Base-by-base conservation (phyloP, 2,797 vertebrate genomes). In the Danio kyathit region DNA sequence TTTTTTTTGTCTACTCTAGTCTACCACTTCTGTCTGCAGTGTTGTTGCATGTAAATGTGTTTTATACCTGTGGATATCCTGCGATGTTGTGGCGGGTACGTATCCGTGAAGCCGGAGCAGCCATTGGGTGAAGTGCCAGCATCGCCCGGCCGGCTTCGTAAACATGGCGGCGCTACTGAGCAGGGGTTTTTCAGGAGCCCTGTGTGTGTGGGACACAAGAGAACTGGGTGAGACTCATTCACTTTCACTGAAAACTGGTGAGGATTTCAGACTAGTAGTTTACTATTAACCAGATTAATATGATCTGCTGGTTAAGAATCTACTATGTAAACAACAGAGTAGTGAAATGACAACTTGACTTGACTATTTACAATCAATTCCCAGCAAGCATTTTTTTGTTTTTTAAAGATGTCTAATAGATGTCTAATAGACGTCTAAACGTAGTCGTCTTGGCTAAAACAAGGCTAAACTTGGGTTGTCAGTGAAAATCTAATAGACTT, bases 111-210 rank as follows among this genome's bases (percentile, higher is more conserved):
- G 80, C 88, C 84, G 16, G 85, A 85, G 82, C 87, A 89, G 70
- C 75, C 78, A 13, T 74, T 80, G 44, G 82, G 80, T 1, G 84
- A 87, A 82, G 69, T 66, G 80, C 70, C 81, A 70, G 17, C 41
- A 4, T 83, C 79, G 43, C 83, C 82, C 3, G 76, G 63, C 60
- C 78, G 73, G 75, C 88, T 81, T 76, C 87, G 79, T 76, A 86
- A 73, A 75, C 74, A 81, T 43, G 85, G 82, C 3, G 84, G 85
- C 4, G 77, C 81, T 76, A 85, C 80, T 49, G 88, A 87, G 81
- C 87, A 88, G 17, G 82, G 74, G 64, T 82, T 79, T 82, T 87
- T 89, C 83, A 89, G 86, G 81, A 88, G 84, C 81, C 88, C 88
- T 89, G 84, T 44, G 64, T 75, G 82, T 75, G 82, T 3, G 29